phyloP scores from a whole-genome alignment of 1,140 invertebrate genomes.

The Batillaria attramentaria region DNA sequence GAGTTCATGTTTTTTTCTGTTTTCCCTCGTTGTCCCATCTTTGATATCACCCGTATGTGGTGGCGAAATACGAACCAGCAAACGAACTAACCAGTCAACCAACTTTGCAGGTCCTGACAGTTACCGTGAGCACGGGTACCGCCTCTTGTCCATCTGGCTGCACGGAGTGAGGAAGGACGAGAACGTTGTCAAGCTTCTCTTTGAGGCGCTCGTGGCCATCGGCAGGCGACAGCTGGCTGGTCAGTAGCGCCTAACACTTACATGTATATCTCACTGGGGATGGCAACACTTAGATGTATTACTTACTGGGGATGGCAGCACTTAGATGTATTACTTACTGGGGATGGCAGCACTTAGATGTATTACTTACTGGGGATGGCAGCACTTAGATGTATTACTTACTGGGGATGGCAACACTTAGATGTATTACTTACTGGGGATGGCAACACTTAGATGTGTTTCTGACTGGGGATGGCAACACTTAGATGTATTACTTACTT shows the following conservation, averaged over 20 bases:
- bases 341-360: not conserved
- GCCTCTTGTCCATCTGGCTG: conserved; percentile 82
- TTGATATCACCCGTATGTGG: no score
- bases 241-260: conserved; percentile 44
- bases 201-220: conserved; percentile 77
- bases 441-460: not conserved
- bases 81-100: not conserved
- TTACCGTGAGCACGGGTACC: conserved; percentile 83
- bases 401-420: no score
- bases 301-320: not conserved
- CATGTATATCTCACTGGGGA: not conserved
- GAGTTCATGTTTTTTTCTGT: no score
- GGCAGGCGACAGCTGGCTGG: conserved; percentile 78
- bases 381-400: not conserved
- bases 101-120: conserved; percentile 77
- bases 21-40: no score
- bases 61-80: not conserved
- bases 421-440: not conserved
- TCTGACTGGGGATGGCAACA: no score
- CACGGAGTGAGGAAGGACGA: conserved; percentile 78
- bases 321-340: not conserved
- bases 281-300: not conserved
- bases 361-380: not conserved
- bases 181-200: conserved; percentile 78
- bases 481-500: no score